Conservation (phyloP, 2,797 vertebrate species). For the Pelodytes ibericus region DNA sequence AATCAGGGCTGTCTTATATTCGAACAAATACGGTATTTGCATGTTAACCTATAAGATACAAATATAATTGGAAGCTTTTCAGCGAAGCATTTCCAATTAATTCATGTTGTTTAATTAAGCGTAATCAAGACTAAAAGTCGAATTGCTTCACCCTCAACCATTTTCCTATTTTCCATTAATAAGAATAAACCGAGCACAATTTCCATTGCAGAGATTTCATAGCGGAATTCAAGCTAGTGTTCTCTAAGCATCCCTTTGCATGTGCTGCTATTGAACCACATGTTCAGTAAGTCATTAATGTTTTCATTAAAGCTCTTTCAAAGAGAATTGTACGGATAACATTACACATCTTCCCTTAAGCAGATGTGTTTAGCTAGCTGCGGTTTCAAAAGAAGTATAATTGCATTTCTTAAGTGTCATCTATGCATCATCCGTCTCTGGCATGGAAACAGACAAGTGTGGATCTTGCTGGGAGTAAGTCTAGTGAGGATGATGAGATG, state of each 20-base stretch:
- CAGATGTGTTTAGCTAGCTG: conserved; percentile 66
- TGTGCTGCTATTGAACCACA: not conserved
- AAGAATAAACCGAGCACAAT: conserved; percentile 1
- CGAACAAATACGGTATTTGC: too few relatives aligned
- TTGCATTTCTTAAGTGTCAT: conserved; percentile 60
- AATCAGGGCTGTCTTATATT: too few relatives aligned
- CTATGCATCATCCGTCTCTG: conserved; percentile 45
- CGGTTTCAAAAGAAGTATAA: conserved; percentile 68
- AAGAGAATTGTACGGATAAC: conserved; percentile 65
- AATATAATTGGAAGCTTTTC: too few relatives aligned
- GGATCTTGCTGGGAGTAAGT: conserved; percentile 34
- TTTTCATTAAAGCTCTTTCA: conserved; percentile 68
- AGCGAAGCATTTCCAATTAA: too few relatives aligned
- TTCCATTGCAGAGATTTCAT: not conserved
- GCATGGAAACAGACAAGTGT: conserved; percentile 55
- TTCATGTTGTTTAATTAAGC: too few relatives aligned
- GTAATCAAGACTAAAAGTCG: not conserved
- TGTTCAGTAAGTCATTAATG: conserved; percentile 18
- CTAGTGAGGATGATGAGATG: conserved; percentile 46
- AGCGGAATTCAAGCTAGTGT: not conserved
- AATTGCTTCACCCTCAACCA: not conserved
- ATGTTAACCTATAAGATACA: too few relatives aligned
- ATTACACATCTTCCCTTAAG: conserved; percentile 65
- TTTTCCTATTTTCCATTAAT: not conserved
- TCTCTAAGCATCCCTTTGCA: not conserved